Evolutionary conservation across 2,888 invertebrate genomes (phyloP).

Genomic region (Agelastica alni): DNA sequence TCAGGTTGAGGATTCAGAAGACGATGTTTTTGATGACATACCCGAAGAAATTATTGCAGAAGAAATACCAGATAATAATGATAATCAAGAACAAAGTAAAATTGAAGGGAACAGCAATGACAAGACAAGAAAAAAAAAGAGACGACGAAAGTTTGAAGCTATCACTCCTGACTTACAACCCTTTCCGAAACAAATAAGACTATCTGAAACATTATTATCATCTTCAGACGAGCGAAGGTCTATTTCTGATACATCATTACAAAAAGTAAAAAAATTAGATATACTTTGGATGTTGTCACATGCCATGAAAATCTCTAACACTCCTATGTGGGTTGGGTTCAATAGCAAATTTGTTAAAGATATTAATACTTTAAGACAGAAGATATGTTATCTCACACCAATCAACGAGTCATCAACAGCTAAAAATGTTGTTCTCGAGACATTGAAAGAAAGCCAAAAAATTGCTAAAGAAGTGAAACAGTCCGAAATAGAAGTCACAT

Average conservation of each 20-base stretch:
- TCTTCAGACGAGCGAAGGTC: neutral
- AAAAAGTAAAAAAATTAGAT: slow-evolving; percentile 1
- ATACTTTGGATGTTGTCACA: slow-evolving; percentile 32
- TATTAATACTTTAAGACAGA: slow-evolving; percentile 9
- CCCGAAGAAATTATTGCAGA: neutral
- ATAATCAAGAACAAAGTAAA: neutral
- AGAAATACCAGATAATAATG: neutral
- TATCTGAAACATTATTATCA: slow-evolving; percentile 2
- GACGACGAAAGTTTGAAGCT: slow-evolving; percentile 16
- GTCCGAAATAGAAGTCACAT: slow-evolving; percentile 37
- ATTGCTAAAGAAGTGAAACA: slow-evolving; percentile 32
- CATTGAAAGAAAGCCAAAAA: slow-evolving; percentile 32
- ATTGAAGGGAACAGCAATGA: neutral
- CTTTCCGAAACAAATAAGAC: slow-evolving; percentile 17
- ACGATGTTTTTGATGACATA: neutral
- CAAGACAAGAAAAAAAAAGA: slow-evolving; percentile 2
- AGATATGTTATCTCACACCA: slow-evolving; percentile 35
- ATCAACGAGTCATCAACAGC: slow-evolving; percentile 42
- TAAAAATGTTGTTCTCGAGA: slow-evolving; percentile 32
- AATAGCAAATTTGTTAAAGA: slow-evolving; percentile 1
- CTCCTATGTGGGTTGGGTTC: slow-evolving; percentile 23
- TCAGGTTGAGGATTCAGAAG: neutral
- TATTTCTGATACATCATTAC: neutral
- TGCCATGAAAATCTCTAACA: slow-evolving; percentile 24
- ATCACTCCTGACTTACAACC: slow-evolving; percentile 9